Percentiles rank a stretch among this genome's conserved stretches.
Conservation (phyloP, 2,797 vertebrate genomes). For the Falco concolor region DNA sequence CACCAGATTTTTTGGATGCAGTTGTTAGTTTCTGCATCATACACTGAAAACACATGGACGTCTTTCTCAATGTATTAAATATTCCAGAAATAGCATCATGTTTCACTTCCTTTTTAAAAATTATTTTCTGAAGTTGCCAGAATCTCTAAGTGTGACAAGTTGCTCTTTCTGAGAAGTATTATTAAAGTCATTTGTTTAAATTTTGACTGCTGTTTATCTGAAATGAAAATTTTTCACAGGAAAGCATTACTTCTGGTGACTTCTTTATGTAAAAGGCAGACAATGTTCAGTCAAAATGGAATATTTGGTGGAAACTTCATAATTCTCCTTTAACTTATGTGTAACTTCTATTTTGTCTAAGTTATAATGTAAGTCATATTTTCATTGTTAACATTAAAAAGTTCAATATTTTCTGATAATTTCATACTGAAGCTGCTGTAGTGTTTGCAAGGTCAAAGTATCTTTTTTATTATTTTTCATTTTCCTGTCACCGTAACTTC, state of each 20-base stretch:
- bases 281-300: neutral
- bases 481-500: neutral
- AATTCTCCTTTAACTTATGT: neutral
- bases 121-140: neutral
- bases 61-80: neutral
- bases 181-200: neutral
- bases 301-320: neutral
- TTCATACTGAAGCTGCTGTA: neutral
- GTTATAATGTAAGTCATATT: neutral
- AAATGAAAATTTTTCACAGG: neutral
- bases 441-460: neutral
- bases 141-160: neutral
- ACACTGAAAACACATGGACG: neutral
- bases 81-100: neutral
- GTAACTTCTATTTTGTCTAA: neutral
- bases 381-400: neutral
- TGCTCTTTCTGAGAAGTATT: neutral
- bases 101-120: neutral
- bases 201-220: neutral
- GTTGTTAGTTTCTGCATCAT: neutral
- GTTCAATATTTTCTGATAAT: neutral
- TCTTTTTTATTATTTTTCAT: neutral
- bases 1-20: neutral
- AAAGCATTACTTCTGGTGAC: neutral
- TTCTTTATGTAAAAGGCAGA: neutral